Evolutionary conservation across 2,888 invertebrate species (phyloP).

Genomic region (Auanema freiburgensis): DNA sequence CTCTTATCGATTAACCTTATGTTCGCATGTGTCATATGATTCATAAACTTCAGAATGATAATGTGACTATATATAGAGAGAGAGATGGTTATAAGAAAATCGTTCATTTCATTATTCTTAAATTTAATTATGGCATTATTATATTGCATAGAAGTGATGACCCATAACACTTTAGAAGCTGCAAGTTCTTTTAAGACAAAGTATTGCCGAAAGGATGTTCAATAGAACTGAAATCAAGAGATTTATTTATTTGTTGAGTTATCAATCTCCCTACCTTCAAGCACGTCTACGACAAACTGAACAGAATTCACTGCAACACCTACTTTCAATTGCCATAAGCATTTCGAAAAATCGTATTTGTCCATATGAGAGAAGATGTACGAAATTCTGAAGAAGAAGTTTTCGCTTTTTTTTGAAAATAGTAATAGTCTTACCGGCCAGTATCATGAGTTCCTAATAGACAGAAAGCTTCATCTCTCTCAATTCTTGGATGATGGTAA

Average conservation of each 20-base stretch:
- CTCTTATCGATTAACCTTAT: too few species aligned
- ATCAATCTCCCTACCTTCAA: constrained; percentile 35
- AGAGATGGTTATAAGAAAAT: too few species aligned
- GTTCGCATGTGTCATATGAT: too few species aligned
- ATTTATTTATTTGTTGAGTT: neutral
- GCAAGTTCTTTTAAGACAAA: constrained; percentile 56
- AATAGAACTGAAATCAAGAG: constrained; percentile 47
- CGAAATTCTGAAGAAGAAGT: constrained; percentile 42
- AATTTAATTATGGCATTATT: too few species aligned
- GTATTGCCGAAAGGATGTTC: constrained; percentile 51
- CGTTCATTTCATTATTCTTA: too few species aligned
- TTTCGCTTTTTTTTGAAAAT: neutral
- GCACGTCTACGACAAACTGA: constrained; percentile 55
- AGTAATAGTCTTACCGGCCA: constrained; percentile 25
- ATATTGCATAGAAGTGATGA: too few species aligned
- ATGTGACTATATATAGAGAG: too few species aligned
- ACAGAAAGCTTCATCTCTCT: constrained; percentile 57
- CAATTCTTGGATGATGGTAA: constrained; percentile 57
- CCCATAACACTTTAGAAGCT: constrained; percentile 3
- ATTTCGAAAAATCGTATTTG: constrained; percentile 56
- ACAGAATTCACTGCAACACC: constrained; percentile 61
- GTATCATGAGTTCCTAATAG: constrained; percentile 59
- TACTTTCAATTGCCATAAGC: constrained; percentile 52
- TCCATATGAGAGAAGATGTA: constrained; percentile 61
- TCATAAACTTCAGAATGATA: too few species aligned